These are phyloP conservation scores for Hydractinia echinata DNA, from an alignment of 30 jellyfish, hydroid and myxozoan species.

Conservation along the genomic window DNA sequence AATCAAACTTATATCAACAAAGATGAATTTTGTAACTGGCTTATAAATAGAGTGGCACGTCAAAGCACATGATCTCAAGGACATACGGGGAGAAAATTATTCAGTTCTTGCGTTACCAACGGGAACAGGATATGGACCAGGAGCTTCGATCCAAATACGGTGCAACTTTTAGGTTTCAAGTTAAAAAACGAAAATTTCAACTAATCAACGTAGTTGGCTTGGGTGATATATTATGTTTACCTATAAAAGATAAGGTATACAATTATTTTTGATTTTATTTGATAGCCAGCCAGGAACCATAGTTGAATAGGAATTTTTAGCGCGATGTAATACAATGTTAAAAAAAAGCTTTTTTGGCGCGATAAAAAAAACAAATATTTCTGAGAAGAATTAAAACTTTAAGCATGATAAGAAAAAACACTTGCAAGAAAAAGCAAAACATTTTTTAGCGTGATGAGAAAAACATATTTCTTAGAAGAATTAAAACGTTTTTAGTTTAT, in stretches of 20 bases:
- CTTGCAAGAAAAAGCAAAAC: too few relatives aligned
- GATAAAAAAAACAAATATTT: too few relatives aligned
- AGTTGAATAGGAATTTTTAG: too few relatives aligned
- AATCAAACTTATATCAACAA: conserved; percentile 15
- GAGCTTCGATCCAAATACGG: conserved; percentile 47
- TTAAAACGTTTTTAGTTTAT: too few relatives aligned
- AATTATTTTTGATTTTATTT: not conserved
- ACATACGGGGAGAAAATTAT: conserved; percentile 72
- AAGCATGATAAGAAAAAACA: too few relatives aligned
- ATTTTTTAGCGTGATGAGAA: too few relatives aligned
- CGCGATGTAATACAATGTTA: too few relatives aligned
- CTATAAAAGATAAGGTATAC: conserved; percentile 50
- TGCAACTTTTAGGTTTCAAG: conserved; percentile 53
- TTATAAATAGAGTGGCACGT: conserved; percentile 47
- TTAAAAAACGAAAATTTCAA: conserved; percentile 71
- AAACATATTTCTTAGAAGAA: too few relatives aligned
- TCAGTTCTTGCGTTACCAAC: conserved; percentile 46
- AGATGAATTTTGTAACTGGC: conserved; percentile 74
- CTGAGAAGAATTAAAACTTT: too few relatives aligned
- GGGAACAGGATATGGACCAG: conserved; percentile 69
- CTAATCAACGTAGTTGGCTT: conserved; percentile 83
- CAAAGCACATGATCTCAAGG: conserved; percentile 78
- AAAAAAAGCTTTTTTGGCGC: too few relatives aligned
- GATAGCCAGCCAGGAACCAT: too few relatives aligned
- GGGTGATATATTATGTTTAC: conserved; percentile 90